A percentile compares a stretch with the other conserved stretches of the same genome.
These are phyloP conservation scores for Muricea muricata DNA, from an alignment of 92 coral and sea anemone species.

Conservation along the genomic window DNA sequence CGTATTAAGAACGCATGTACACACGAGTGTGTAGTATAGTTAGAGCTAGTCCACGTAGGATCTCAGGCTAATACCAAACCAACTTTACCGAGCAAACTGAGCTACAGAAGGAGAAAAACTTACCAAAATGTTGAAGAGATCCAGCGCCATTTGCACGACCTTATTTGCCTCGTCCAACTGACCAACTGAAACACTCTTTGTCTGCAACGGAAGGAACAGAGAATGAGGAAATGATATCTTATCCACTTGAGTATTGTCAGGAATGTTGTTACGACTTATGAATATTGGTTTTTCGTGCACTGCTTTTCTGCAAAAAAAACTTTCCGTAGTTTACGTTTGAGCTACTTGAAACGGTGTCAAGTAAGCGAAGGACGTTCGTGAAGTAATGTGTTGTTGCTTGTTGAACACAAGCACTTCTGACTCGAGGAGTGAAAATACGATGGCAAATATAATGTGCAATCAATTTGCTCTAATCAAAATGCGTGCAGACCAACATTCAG, in stretches of 20 bases:
- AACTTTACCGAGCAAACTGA: neutral
- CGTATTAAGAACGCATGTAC: no score
- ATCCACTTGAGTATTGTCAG: neutral
- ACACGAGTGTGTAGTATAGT: no score
- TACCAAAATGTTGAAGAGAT: slow-evolving; percentile 89
- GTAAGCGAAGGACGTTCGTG: no score
- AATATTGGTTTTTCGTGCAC: neutral
- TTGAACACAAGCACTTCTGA: no score
- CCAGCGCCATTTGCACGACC: slow-evolving; percentile 86
- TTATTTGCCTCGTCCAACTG: slow-evolving; percentile 83
- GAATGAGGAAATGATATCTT: neutral
- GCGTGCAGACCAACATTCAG: neutral
- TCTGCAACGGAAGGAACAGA: slow-evolving; percentile 56
- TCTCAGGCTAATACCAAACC: neutral
- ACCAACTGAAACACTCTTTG: slow-evolving; percentile 82
- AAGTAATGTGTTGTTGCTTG: no score
- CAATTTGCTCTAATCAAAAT: neutral
- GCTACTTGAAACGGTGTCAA: no score
- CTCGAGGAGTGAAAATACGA: no score
- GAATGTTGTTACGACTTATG: neutral
- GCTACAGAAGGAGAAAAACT: neutral
- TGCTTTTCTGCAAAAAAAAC: neutral
- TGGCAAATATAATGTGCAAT: neutral
- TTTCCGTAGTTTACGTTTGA: neutral
- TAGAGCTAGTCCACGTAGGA: no score